Conservation (phyloP, 2,888 invertebrate species). For the Rhagonycha fulva region DNA sequence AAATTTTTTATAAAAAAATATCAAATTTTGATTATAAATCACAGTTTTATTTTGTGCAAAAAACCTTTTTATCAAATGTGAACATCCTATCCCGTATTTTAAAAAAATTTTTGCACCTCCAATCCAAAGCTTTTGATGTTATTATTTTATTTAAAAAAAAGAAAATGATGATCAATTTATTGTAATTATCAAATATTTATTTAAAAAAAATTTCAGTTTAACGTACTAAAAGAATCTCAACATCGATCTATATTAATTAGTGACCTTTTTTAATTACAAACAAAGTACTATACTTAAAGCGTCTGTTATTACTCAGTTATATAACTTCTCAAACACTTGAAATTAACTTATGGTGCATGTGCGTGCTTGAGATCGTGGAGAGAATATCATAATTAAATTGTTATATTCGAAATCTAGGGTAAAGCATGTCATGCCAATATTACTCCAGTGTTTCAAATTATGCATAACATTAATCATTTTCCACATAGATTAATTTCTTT, state of each 20-base stretch:
- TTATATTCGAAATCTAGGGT: neutral
- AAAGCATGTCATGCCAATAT: neutral
- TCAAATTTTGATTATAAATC: too few relatives aligned
- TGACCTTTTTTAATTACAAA: neutral
- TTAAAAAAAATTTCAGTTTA: neutral
- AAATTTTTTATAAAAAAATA: too few relatives aligned
- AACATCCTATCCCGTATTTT: too few relatives aligned
- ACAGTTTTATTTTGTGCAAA: too few relatives aligned
- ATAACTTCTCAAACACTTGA: neutral
- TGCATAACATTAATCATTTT: neutral
- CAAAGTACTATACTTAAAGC: neutral
- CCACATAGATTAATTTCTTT: neutral
- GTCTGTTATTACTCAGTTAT: neutral
- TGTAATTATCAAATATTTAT: too few relatives aligned
- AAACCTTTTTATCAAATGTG: too few relatives aligned
- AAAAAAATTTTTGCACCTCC: too few relatives aligned
- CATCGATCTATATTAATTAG: neutral
- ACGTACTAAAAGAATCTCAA: neutral
- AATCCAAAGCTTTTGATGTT: too few relatives aligned
- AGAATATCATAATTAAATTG: slow-evolving; percentile 3
- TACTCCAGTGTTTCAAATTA: neutral
- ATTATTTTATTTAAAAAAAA: too few relatives aligned
- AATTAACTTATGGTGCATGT: neutral
- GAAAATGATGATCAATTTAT: too few relatives aligned
- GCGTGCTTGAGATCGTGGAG: neutral